Conservation (phyloP, 2,113 vertebrate species). For the Tupaia tana region DNA sequence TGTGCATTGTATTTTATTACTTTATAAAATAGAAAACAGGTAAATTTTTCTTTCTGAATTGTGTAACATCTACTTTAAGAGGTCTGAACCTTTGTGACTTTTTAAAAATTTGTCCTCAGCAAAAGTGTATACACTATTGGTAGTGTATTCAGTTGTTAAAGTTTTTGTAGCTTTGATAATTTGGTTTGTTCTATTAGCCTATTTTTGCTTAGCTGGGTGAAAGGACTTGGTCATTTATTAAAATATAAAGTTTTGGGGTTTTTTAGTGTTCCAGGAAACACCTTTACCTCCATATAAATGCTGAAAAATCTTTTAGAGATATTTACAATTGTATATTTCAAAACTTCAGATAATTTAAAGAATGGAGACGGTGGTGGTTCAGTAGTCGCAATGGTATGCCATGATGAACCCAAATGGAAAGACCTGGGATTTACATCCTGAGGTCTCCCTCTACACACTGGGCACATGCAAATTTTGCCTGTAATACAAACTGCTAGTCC, state of each 20-base stretch:
- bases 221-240: slow-evolving; percentile 37
- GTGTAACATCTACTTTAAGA: slow-evolving; percentile 17
- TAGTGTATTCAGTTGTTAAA: background rate
- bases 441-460: too few relatives aligned
- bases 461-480: too few relatives aligned
- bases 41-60: slow-evolving; percentile 55
- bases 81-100: slow-evolving; percentile 20
- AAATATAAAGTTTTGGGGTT: background rate
- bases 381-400: too few relatives aligned
- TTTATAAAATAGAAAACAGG: slow-evolving; percentile 50
- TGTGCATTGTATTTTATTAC: slow-evolving; percentile 45
- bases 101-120: slow-evolving; percentile 6
- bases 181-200: slow-evolving; percentile 34
- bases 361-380: background rate
- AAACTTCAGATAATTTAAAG: slow-evolving; percentile 38
- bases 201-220: slow-evolving; percentile 40
- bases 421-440: too few relatives aligned
- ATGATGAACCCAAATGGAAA: too few relatives aligned
- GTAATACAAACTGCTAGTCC: background rate
- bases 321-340: slow-evolving; percentile 23
- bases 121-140: background rate
- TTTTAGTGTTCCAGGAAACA: background rate
- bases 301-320: slow-evolving; percentile 50
- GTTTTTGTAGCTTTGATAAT: background rate
- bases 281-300: background rate